Base-by-base conservation (phyloP, 2,113 vertebrate species). In the Monarcha castaneiventris region DNA sequence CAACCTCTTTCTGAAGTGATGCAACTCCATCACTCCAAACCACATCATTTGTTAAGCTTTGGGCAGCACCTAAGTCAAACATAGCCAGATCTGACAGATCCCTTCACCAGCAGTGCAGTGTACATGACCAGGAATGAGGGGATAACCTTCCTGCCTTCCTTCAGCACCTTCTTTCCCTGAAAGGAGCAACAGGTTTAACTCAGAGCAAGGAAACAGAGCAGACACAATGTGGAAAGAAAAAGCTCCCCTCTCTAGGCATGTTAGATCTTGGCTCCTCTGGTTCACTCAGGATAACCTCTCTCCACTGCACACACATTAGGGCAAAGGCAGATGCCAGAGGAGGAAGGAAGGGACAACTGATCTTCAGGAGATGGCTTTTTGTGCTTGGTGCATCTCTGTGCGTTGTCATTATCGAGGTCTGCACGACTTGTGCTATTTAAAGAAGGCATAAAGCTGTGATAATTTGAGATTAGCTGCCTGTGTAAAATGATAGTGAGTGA, bases 101-200 rank as follows among this genome's bases (percentile, higher is more conserved):
- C 41, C 74, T 49, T 39, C 54, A 63, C 27, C 37, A 74, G 64
- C 3, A 1, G 22, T 21, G 33, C 32, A 44, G 37, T 8, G n/a
- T 7, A 29, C 0, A 0, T 5, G 14, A 33, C 14, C 37, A 52
- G 22, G 18, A 48, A 59, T 1, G 12, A 37, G 30, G 16, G 7
- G 18, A 56, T 17, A 27, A 66, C 4, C 35, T 13, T 37, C 29
- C n/a, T n/a, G 43, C 25, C 51, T 39, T 84, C 56, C 33, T 41
- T 51, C 66, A 58, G 83, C 66, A 43, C 18, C 23, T 63, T 48
- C 63, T 61, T 63, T 26, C 23, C 54, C 30, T 11, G 11, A 78
- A 75, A 76, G 35, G 6, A 68, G 41, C 22, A 68, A 37, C 0
- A 1, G 25, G 19, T 56, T 69, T 79, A 14, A 48, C 72, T 54